A percentile compares a stretch with the other conserved stretches of the same genome.
phyloP scores from a whole-genome alignment of 2,888 invertebrate genomes.

The Poecilobothrus nobilitatus region DNA sequence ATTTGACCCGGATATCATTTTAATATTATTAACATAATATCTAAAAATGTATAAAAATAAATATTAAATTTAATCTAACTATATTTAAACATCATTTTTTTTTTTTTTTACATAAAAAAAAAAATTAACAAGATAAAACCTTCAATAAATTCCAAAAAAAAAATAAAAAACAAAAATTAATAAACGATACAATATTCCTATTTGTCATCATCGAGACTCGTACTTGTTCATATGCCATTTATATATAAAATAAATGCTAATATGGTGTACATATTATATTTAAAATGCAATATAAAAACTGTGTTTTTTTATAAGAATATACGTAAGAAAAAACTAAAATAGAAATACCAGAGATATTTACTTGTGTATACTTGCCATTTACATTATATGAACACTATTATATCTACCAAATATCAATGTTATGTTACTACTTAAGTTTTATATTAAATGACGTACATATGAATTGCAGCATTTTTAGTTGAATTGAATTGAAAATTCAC shows the following conservation, averaged over 20 bases:
- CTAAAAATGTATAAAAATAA: not conserved
- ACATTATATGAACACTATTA: not conserved
- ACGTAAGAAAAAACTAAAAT: not conserved
- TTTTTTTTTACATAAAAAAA: not conserved
- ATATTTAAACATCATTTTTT: not conserved
- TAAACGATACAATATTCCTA: not conserved
- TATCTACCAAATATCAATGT: not conserved
- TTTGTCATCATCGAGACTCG: not conserved
- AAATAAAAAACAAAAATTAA: not conserved
- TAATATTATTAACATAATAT: not conserved
- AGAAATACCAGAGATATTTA: not conserved
- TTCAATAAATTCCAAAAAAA: not conserved
- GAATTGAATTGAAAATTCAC: not conserved
- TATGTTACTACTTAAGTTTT: not conserved
- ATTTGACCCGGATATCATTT: not conserved
- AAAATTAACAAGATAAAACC: not conserved
- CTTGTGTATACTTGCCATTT: not conserved
- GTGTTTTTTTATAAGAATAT: too few relatives aligned
- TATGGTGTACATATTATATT: too few relatives aligned
- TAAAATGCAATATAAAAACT: too few relatives aligned
- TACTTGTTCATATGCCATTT: too few relatives aligned
- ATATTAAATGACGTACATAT: not conserved
- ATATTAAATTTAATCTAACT: not conserved
- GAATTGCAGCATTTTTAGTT: not conserved
- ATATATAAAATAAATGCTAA: too few relatives aligned